Evolutionary conservation across 2,113 vertebrate genomes (phyloP).

Genomic region (Prinia subflava): DNA sequence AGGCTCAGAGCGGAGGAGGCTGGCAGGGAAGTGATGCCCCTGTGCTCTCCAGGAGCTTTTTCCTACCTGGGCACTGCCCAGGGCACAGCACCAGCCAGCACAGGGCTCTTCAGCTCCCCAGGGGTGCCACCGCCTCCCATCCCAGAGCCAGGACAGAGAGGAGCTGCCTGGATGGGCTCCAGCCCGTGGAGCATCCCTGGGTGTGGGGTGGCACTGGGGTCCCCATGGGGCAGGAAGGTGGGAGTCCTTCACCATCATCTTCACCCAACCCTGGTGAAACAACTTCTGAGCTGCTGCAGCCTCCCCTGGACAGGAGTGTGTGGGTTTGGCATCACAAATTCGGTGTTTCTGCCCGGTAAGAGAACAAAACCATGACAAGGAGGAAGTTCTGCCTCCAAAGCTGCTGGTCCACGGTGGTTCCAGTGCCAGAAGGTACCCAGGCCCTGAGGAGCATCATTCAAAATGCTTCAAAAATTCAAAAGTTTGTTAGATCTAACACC

Average conservation of each 20-base stretch:
- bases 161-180: background rate
- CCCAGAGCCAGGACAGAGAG: background rate
- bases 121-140: background rate
- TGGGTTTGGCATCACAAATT: too few species aligned
- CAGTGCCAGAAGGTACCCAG: background rate
- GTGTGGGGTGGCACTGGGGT: background rate
- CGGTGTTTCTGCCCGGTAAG: too few species aligned
- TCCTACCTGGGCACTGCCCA: background rate
- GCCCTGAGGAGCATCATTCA: fast-evolving
- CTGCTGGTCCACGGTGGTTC: fast-evolving
- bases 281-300: too few species aligned
- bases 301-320: background rate
- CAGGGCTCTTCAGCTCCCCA: fast-evolving
- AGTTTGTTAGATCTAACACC: background rate
- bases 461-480: background rate
- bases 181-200: background rate
- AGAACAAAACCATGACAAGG: too few species aligned
- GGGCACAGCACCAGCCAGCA: fast-evolving
- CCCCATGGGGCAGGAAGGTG: fast-evolving
- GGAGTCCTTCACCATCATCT: background rate
- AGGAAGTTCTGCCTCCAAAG: background rate
- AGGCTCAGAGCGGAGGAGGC: fast-evolving
- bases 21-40: background rate
- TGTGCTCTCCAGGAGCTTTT: background rate
- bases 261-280: fast-evolving